phyloP scores from a whole-genome alignment of 1,140 invertebrate genomes.

The Drosophila eugracilis region DNA sequence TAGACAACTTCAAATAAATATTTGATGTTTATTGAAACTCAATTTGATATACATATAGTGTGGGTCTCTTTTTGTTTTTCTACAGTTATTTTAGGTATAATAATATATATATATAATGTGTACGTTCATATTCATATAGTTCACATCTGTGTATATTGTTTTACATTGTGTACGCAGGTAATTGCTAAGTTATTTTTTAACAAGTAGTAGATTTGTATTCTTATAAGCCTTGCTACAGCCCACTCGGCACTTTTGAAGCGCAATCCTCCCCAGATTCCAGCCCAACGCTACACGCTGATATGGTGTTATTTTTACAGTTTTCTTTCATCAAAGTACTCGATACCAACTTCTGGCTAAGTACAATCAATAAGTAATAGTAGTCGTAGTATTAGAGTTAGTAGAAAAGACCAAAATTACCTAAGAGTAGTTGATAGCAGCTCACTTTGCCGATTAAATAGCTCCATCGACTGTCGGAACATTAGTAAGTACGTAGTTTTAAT shows the following conservation, averaged over 20 bases:
- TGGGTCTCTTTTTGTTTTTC: conserved; percentile 44
- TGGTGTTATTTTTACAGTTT: conserved; percentile 83
- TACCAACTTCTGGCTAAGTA: conserved; percentile 22
- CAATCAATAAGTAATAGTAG: conserved; percentile 42
- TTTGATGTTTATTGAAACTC: conserved; percentile 81
- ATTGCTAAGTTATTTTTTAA: conserved; percentile 49
- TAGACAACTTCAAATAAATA: conserved; percentile 62
- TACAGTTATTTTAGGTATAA: conserved; percentile 66
- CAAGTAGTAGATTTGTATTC: conserved; percentile 59
- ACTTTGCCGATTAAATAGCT: conserved; percentile 54
- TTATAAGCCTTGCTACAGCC: conserved; percentile 62
- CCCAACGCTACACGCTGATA: conserved; percentile 73
- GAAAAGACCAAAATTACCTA: conserved; percentile 69
- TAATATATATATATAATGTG: conserved; percentile 61
- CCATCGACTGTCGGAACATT: conserved; percentile 36
- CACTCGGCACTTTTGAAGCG: conserved; percentile 75
- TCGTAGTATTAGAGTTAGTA: conserved; percentile 50
- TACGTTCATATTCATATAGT: conserved; percentile 57
- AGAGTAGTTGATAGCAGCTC: conserved; percentile 58
- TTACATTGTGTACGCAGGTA: conserved; percentile 50
- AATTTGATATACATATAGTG: conserved; percentile 78
- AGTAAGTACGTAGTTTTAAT: conserved; percentile 42
- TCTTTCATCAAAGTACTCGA: conserved; percentile 59
- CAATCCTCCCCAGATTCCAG: conserved; percentile 47
- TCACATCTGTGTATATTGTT: conserved; percentile 59